These are phyloP conservation scores for Drosophila lacteicornis DNA, from an alignment of 1,140 invertebrate species.

Conservation along the genomic window DNA sequence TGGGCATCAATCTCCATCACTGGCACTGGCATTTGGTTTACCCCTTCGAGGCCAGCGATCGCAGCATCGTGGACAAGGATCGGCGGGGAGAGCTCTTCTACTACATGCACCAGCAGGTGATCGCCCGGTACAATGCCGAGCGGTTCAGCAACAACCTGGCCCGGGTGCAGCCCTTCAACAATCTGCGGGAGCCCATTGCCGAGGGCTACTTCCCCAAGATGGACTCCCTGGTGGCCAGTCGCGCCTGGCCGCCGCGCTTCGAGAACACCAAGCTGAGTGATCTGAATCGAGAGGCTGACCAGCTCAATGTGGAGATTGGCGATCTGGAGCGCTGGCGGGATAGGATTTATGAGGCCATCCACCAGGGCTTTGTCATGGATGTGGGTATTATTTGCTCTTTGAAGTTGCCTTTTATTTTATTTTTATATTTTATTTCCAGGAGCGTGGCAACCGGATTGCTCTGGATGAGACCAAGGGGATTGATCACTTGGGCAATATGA, in stretches of 20 bases:
- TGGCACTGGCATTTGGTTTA: conserved; percentile 95
- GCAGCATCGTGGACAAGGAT: conserved; percentile 88
- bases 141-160: conserved; percentile 88
- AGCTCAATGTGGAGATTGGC: conserved; percentile 88
- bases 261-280: conserved; percentile 87
- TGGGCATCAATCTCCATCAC: conserved; percentile 91
- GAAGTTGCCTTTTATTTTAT: accelerated
- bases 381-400: conserved; percentile 77
- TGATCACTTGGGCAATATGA: conserved; percentile 91
- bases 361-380: conserved; percentile 87
- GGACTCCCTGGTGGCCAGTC: conserved; percentile 88
- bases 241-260: conserved; percentile 88
- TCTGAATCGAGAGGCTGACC: conserved; percentile 88
- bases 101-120: conserved; percentile 91
- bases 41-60: conserved; percentile 88
- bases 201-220: conserved; percentile 91
- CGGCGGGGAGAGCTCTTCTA: conserved; percentile 91
- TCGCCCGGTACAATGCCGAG: conserved; percentile 89
- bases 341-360: conserved; percentile 90
- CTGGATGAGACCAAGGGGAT: conserved; percentile 90
- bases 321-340: conserved; percentile 91
- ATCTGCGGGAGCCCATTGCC: conserved; percentile 87
- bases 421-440: conserved; percentile 39
- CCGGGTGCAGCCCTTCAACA: conserved; percentile 87
- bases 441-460: conserved; percentile 85